These are phyloP conservation scores for Eurytoma californica DNA, from an alignment of 2,888 invertebrate species.

Conservation along the genomic window DNA sequence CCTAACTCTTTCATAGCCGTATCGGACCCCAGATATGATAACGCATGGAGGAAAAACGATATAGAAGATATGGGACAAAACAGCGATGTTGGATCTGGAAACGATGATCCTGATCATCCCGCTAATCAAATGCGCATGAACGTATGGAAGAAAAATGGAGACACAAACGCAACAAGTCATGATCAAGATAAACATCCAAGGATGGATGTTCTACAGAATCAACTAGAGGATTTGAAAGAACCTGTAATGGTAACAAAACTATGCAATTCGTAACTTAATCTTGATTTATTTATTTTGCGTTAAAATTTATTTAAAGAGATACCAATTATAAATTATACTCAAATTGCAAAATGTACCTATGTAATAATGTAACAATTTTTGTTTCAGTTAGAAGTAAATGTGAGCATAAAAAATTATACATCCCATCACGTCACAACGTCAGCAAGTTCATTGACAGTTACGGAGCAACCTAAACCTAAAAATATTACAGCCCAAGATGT, in stretches of 20 bases:
- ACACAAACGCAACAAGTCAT: slow-evolving; percentile 49
- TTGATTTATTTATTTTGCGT: no score
- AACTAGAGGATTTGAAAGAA: slow-evolving; percentile 67
- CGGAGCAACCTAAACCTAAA: neutral
- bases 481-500: neutral
- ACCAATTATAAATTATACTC: no score
- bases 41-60: slow-evolving; percentile 70
- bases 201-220: slow-evolving; percentile 66
- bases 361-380: neutral
- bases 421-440: slow-evolving; percentile 8
- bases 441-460: neutral
- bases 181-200: slow-evolving; percentile 54
- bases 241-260: slow-evolving; percentile 37
- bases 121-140: slow-evolving; percentile 62
- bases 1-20: slow-evolving; percentile 71
- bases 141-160: slow-evolving; percentile 64
- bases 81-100: slow-evolving; percentile 61
- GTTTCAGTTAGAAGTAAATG: slow-evolving; percentile 48
- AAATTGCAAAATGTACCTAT: neutral
- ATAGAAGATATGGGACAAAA: slow-evolving; percentile 60
- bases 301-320: no score
- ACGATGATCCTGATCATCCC: slow-evolving; percentile 61
- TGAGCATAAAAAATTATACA: slow-evolving; percentile 45
- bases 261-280: no score
- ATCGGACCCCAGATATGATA: slow-evolving; percentile 67